Conservation (phyloP, 2,113 vertebrate species). For the Ellobius talpinus region DNA sequence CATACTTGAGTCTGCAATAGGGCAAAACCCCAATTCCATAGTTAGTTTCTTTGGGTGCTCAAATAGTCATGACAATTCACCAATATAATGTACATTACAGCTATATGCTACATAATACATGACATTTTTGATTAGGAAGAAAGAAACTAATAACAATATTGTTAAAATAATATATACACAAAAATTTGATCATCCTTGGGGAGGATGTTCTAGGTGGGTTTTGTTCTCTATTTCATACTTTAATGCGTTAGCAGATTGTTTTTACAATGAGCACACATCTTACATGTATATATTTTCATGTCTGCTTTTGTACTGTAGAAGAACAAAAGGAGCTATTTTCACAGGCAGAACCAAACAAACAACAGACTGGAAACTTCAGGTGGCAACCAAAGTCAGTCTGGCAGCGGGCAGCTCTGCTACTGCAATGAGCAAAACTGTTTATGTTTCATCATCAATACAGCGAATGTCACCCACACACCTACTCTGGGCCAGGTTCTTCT, state of each 20-base stretch:
- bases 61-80: neutral
- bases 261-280: slow-evolving; percentile 22
- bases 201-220: neutral
- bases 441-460: slow-evolving; percentile 45
- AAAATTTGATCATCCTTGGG: neutral
- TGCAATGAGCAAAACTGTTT: slow-evolving; percentile 33
- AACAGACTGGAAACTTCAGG: slow-evolving; percentile 61
- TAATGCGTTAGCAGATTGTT: neutral
- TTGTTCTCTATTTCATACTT: slow-evolving; percentile 15
- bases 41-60: neutral
- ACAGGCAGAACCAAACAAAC: slow-evolving; percentile 42
- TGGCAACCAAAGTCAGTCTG: slow-evolving; percentile 45
- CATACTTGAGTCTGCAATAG: neutral
- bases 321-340: slow-evolving; percentile 44
- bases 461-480: neutral
- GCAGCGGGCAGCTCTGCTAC: slow-evolving; percentile 25
- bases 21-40: neutral
- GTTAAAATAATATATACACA: neutral
- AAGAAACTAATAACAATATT: slow-evolving; percentile 11
- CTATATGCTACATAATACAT: neutral
- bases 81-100: neutral
- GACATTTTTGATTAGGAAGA: neutral
- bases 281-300: neutral
- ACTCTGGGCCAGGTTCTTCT: neutral
- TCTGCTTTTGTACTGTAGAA: slow-evolving; percentile 41